Base-by-base conservation (phyloP, 2,888 invertebrate genomes). In the Erannis defoliaria region DNA sequence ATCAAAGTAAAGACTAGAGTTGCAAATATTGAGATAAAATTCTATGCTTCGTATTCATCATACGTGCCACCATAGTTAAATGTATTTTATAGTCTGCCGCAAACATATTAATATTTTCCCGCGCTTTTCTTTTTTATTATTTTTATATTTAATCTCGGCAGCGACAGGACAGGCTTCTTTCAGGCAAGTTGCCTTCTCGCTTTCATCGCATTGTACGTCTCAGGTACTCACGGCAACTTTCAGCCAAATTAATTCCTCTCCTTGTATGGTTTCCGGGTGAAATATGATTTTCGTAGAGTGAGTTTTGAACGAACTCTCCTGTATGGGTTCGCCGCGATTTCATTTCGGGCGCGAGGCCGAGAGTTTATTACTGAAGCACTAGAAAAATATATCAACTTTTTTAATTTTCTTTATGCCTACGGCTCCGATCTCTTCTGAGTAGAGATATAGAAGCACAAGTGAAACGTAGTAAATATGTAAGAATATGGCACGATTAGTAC, bases 161-260 rank as follows among this genome's bases (percentile, higher is more conserved):
- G 74, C 78, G 81, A 76, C 82, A 78, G 72, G 85, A n/a, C n/a
- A n/a, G n/a, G 89, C 86, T 86, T 89, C 88, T 89, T 88, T 85
- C 89, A 85, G 78, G 82, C 83, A 79, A 82, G 79, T 85, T 82
- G 81, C 81, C 84, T 86, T 86, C 86, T 88, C 85, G 84, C 88
- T 89, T 89, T 89, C 91, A 90, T 88, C 86, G 85, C 86, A 88
- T 92, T 90, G 91, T 90, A 80, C 72, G 71, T 68, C 67, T 66
- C 71, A 72, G 72, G 77, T 75, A 75, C 75, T 21, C n/a, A 35
- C 35, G 72, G 77, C 78, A 88, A 89, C 89, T 89, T 90, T 83
- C 90, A 88, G 89, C 85, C 85, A 86, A 89, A 90, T 90, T 91
- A 90, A 91, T 89, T 89, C 81, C 83, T 76, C 81, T 84, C 84